A percentile compares a stretch with the other conserved stretches of the same genome.
Conservation (phyloP, 2,888 invertebrate species). For the Platypus cylindrus region DNA sequence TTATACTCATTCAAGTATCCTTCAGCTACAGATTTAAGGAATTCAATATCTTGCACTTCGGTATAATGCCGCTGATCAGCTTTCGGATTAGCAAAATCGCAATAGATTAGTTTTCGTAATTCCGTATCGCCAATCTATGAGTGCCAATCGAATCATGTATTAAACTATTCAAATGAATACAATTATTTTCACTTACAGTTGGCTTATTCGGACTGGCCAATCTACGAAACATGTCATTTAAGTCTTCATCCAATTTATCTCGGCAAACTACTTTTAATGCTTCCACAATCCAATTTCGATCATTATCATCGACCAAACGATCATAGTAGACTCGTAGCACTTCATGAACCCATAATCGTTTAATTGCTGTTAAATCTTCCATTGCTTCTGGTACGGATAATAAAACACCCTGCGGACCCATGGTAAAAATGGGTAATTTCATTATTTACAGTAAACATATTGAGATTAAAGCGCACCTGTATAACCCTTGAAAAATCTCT, state of each 20-base stretch:
- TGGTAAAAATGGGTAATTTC: neutral
- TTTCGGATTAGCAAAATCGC: slow-evolving; percentile 92
- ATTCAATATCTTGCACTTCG: slow-evolving; percentile 75
- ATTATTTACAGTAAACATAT: neutral
- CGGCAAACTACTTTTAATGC: slow-evolving; percentile 51
- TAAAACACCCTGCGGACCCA: slow-evolving; percentile 59
- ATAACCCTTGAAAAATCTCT: slow-evolving; percentile 90
- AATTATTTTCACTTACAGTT: slow-evolving; percentile 14
- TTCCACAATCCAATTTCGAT: slow-evolving; percentile 68
- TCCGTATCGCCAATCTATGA: slow-evolving; percentile 64
- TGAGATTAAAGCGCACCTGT: slow-evolving; percentile 39
- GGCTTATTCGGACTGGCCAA: slow-evolving; percentile 36
- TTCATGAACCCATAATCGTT: slow-evolving; percentile 90
- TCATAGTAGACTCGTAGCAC: slow-evolving; percentile 86
- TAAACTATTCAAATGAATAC: slow-evolving; percentile 4
- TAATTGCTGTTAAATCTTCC: slow-evolving; percentile 72
- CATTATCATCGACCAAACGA: slow-evolving; percentile 73
- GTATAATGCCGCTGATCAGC: slow-evolving; percentile 78
- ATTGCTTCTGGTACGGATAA: slow-evolving; percentile 87
- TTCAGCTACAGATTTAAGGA: slow-evolving; percentile 70
- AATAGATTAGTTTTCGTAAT: slow-evolving; percentile 76
- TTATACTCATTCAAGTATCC: slow-evolving; percentile 83
- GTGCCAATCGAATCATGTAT: slow-evolving; percentile 6
- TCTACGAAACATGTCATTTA: slow-evolving; percentile 58
- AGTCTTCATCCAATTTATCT: slow-evolving; percentile 48